Conservation (phyloP, 2,888 invertebrate species). For the Hydroisotoma schaefferi region DNA sequence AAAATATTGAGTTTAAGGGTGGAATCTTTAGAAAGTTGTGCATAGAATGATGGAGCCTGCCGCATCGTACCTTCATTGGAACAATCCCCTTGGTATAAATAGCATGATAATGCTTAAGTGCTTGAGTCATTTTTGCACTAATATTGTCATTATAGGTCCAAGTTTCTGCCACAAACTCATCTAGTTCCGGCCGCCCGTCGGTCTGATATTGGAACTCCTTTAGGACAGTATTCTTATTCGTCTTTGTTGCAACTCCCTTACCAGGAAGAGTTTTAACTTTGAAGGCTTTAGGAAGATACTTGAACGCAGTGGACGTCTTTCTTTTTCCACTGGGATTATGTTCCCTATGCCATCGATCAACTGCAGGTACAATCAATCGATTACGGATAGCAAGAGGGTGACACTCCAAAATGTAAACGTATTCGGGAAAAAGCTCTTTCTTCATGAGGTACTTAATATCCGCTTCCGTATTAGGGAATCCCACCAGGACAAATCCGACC, state of each 20-base stretch:
- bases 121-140: constrained; percentile 14
- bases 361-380: constrained; percentile 24
- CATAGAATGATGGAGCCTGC: too few species aligned
- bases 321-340: constrained; percentile 28
- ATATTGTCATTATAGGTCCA: constrained; percentile 34
- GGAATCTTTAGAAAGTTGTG: too few species aligned
- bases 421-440: constrained; percentile 59
- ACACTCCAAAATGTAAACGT: constrained; percentile 26
- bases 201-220: constrained; percentile 23
- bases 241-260: neutral
- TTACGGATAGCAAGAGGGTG: constrained; percentile 26
- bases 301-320: constrained; percentile 1
- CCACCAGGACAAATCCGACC: constrained; percentile 61
- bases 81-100: constrained; percentile 27
- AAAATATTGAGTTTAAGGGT: neutral
- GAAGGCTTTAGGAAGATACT: neutral
- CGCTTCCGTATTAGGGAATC: constrained; percentile 59
- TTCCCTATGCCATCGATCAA: constrained; percentile 31
- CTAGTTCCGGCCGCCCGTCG: constrained; percentile 22
- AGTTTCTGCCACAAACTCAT: constrained; percentile 26
- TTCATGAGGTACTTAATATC: constrained; percentile 59
- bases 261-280: neutral
- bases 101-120: constrained; percentile 28
- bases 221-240: neutral
- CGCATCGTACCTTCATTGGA: constrained; percentile 18